Conservation (phyloP, 2,888 invertebrate species). For the Heliconius hortense region DNA sequence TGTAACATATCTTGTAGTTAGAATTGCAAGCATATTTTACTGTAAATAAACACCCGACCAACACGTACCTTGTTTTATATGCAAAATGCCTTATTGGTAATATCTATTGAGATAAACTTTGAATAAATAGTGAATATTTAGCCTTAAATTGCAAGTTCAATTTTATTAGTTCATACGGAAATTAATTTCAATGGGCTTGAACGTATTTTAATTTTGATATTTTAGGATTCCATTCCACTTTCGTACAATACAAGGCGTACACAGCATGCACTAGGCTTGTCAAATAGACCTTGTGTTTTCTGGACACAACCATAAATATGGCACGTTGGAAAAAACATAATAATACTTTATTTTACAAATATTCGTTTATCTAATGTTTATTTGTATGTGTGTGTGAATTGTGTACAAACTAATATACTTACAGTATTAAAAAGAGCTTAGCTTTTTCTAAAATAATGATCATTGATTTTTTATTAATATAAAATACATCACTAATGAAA, state of each 20-base stretch:
- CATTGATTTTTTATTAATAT: neutral
- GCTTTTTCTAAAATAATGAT: neutral
- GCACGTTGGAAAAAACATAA: slow-evolving; percentile 9
- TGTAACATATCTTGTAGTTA: slow-evolving; percentile 27
- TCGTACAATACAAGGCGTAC: slow-evolving; percentile 49
- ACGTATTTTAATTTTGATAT: slow-evolving; percentile 7
- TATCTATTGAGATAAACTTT: neutral
- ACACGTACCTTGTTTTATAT: slow-evolving; percentile 27
- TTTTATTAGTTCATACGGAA: neutral
- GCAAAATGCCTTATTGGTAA: slow-evolving; percentile 19
- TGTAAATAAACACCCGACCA: slow-evolving; percentile 35
- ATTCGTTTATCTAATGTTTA: slow-evolving; percentile 1
- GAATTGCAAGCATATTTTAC: slow-evolving; percentile 32
- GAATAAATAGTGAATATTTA: neutral
- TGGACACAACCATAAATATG: slow-evolving; percentile 1
- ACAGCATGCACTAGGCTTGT: slow-evolving; percentile 41
- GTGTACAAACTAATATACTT: slow-evolving; percentile 2
- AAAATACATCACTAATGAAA: slow-evolving; percentile 1
- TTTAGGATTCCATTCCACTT: slow-evolving; percentile 53
- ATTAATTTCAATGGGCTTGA: neutral
- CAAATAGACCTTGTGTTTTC: slow-evolving; percentile 41
- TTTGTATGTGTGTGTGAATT: neutral
- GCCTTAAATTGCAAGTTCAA: neutral
- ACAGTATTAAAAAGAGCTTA: slow-evolving; percentile 15
- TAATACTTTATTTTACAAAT: neutral